Evolutionary conservation across 2,888 invertebrate species (phyloP), one percentile per base, ranked within the genome.

Genomic region (Stenotaenia linearis): DNA sequence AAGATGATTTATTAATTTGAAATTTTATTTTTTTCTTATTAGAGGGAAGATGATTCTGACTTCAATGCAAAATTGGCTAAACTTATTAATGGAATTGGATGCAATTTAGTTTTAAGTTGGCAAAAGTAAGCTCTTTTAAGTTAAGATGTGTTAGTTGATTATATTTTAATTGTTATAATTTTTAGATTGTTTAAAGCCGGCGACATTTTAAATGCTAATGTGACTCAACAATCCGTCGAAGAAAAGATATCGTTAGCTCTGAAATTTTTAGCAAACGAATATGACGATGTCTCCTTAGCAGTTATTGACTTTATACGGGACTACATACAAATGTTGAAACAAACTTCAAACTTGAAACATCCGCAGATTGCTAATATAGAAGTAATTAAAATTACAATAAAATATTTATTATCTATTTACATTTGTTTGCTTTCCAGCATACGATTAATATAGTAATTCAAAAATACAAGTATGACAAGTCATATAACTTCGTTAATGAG

Each of bases 281-380:
- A 89, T 83, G 88, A 89, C 83, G 88, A 88, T 82, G 88, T 89
- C 0, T 89, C 89, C 0, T 85, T 85, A 15, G 86, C 87, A 18
- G 87, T 89, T 28, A 83, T 86, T 32, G 86, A 87, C n/a, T 89
- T 88, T 84, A 85, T 87, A 23, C 86, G 87, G 75, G 88, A 88
- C 79, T 89, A 89, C 82, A 85, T 89, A 78, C 83, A 86, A 84
- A 78, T 88, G 74, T 82, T 89, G 76, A 89, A 88, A 83, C 85
- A 85, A 74, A 84, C 85, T 79, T 82, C 84, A 7, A 82, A 83
- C 10, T 81, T 87, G 61, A 83, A 84, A 7, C 84, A 83, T 35
- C 82, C 84, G n/a, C 87, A 88, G 81, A 83, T 84, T 35, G 84
- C 85, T 79, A 84, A 86, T 82, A 82, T 87, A 56, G 85, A 86